A percentile compares a stretch with the other conserved stretches of the same genome.
Evolutionary conservation across 2,888 invertebrate genomes (phyloP).

Genomic region (Tridacna crocea): DNA sequence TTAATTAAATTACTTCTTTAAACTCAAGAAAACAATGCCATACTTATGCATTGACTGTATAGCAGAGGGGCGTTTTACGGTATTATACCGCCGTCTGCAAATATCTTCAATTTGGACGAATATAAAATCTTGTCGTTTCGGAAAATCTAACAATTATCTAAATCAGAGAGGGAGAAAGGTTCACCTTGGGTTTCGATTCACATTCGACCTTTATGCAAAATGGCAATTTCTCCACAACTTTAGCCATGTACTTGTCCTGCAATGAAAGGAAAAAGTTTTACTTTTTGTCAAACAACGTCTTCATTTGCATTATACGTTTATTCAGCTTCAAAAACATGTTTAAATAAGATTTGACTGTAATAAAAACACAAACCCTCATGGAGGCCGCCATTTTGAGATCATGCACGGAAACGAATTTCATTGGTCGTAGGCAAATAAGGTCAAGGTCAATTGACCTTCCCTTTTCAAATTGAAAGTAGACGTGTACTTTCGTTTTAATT

Average conservation of each 20-base stretch:
- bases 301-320: no score
- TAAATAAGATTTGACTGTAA: no score
- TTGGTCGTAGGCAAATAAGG: conserved; percentile 43
- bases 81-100: no score
- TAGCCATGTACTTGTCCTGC: conserved; percentile 67
- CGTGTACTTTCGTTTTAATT: neutral
- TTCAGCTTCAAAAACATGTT: no score
- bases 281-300: no score
- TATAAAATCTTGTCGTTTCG: no score
- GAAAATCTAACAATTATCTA: no score
- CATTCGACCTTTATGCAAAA: conserved; percentile 69
- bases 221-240: conserved; percentile 74
- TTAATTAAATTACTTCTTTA: no score
- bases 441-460: conserved; percentile 27
- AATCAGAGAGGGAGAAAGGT: conserved; percentile 12
- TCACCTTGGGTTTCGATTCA: conserved; percentile 71
- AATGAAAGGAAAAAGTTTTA: conserved; percentile 41
- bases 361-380: conserved; percentile 51
- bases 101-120: no score
- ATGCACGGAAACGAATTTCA: conserved; percentile 42
- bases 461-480: conserved; percentile 32
- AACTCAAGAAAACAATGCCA: no score
- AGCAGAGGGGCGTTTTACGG: no score
- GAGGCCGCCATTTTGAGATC: conserved; percentile 63
- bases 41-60: no score